Evolutionary conservation across 2,113 vertebrate species (phyloP).

Genomic region (Rousettus leschenaultii): DNA sequence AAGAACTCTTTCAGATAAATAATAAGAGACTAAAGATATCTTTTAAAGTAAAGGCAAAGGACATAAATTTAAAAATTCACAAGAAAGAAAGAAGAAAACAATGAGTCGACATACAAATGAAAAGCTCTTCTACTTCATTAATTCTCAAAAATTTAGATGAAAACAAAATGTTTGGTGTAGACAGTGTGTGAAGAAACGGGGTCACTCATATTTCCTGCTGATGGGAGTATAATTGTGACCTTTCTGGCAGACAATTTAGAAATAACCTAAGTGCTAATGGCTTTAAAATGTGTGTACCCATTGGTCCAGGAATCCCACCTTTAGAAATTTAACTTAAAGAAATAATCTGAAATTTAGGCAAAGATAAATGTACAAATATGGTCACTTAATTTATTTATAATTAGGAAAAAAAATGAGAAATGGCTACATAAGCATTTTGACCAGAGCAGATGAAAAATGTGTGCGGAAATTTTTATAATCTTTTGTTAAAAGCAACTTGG

Average conservation of each 20-base stretch:
- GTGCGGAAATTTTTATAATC: neutral
- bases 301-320: neutral
- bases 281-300: neutral
- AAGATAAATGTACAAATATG: neutral
- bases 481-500: neutral
- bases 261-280: neutral
- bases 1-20: neutral
- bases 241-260: neutral
- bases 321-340: conserved; percentile 22
- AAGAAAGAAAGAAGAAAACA: neutral
- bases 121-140: conserved; percentile 9
- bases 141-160: neutral
- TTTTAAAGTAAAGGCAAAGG: neutral
- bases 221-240: neutral
- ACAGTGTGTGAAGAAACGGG: neutral
- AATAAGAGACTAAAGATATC: neutral
- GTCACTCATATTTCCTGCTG: neutral
- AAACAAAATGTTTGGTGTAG: conserved; percentile 4
- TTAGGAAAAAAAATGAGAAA: neutral
- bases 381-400: neutral
- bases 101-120: neutral
- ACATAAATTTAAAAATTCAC: neutral
- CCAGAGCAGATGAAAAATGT: neutral
- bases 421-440: neutral
- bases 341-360: neutral